Base-by-base conservation (phyloP, 2,797 vertebrate species). In the Coluber constrictor region DNA sequence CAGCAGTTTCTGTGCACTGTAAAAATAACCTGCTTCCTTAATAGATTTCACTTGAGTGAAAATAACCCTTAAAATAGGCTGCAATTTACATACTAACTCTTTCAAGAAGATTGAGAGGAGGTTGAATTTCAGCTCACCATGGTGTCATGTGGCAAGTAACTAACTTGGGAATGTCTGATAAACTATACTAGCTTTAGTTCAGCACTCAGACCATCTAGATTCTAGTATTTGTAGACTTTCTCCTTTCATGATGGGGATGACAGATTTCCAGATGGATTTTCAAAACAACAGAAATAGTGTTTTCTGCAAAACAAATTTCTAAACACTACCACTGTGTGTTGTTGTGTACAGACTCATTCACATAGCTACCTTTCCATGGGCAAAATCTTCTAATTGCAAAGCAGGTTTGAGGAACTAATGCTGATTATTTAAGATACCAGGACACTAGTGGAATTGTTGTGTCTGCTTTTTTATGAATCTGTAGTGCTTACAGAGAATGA, bases 31-130 rank as follows among this genome's bases (percentile, higher is more conserved):
- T 97, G 96, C 96, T 98, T 97, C 97, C 97, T 97, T 98, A 98
- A 98, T 98, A 98, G 97, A 98, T 98, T 98, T 98, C 97, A 97
- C 97, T 98, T 97, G 97, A 98, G 97, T 98, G 97, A 98, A 98
- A 98, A 98, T 97, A 98, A 98, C 97, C 97, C 98, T 98, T 98
- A 98, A 98, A 98, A 98, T 98, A 98, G 97, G 97, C 97, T 98
- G 97, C 97, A 98, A 98, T 98, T 98, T 98, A 97, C 98, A 98
- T 98, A 97, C 96, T 96, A 97, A 97, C 96, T 97, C 97, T 97
- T 97, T 95, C 92, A 94, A 96, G 95, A 97, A 96, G 96, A 96
- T 96, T 95, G 93, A 94, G 93, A 87, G 0, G 4, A 94, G 91
- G 90, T 56, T 37, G 86, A 90, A 37, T 79, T 91, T 91, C 63